Evolutionary conservation across 2,797 vertebrate genomes (phyloP).

Genomic region (Notoglanidium macrostoma): DNA sequence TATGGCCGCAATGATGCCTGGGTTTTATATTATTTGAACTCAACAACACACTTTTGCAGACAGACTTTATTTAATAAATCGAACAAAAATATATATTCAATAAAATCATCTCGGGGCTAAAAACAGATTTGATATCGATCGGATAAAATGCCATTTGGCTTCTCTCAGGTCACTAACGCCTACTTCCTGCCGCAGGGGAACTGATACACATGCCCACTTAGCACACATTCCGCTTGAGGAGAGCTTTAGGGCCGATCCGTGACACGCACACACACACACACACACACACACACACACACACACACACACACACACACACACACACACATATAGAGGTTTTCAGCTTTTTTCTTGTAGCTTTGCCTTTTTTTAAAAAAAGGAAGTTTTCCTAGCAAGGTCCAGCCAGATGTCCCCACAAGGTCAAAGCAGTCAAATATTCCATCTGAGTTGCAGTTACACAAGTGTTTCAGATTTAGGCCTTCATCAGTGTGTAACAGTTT

Average conservation of each 20-base stretch:
- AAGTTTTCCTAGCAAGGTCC: too few species aligned
- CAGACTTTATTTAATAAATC: neutral
- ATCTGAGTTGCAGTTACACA: too few species aligned
- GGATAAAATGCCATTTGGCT: constrained; percentile 4
- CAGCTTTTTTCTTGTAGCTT: too few species aligned
- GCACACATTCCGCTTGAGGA: constrained; percentile 27
- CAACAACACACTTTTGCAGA: neutral
- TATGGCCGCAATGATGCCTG: neutral
- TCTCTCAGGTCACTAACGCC: constrained; percentile 20
- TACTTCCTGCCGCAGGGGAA: constrained; percentile 32
- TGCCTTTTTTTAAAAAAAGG: too few species aligned
- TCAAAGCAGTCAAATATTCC: too few species aligned
- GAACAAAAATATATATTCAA: neutral
- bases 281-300: constrained; percentile 42
- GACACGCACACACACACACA: constrained; percentile 56
- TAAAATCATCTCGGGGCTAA: neutral
- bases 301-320: constrained; percentile 51
- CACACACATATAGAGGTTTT: too few species aligned
- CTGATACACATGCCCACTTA: constrained; percentile 53
- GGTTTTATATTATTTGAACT: neutral
- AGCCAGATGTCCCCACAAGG: too few species aligned
- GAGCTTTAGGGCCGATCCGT: neutral
- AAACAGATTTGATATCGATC: neutral
- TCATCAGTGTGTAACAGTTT: too few species aligned
- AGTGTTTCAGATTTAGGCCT: too few species aligned